A percentile compares a stretch with the other conserved stretches of the same genome.
phyloP scores from a whole-genome alignment of 2,797 vertebrate genomes.

The Carapus acus region DNA sequence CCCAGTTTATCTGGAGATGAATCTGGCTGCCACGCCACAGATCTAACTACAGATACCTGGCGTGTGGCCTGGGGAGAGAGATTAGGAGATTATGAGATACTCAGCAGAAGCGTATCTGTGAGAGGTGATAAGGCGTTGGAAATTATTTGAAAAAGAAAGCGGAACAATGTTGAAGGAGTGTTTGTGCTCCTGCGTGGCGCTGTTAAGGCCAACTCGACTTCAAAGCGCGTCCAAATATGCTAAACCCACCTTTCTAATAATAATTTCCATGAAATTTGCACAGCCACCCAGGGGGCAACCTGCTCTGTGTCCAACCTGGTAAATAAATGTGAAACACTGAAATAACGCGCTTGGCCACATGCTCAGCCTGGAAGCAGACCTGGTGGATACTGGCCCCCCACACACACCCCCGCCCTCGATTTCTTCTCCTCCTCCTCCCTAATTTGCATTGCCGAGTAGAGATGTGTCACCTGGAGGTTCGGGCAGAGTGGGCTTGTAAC shows the following conservation, averaged over 20 bases:
- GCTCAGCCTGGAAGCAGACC: slow-evolving; percentile 41
- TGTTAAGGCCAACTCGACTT: background rate
- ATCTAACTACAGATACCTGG: slow-evolving; percentile 61
- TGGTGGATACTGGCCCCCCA: slow-evolving; percentile 45
- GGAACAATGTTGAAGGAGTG: slow-evolving; percentile 12
- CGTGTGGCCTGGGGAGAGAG: slow-evolving; percentile 48
- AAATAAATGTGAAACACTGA: slow-evolving; percentile 50
- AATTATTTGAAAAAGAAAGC: slow-evolving; percentile 39
- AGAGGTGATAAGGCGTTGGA: slow-evolving; percentile 35
- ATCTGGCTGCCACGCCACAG: slow-evolving; percentile 60
- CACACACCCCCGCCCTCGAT: no score
- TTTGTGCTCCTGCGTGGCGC: slow-evolving; percentile 10
- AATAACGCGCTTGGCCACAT: slow-evolving; percentile 48
- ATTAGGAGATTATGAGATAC: slow-evolving; percentile 54
- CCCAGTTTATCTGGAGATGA: slow-evolving; percentile 72
- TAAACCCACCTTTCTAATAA: slow-evolving; percentile 21
- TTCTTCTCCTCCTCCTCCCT: slow-evolving; percentile 36
- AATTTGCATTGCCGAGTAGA: slow-evolving; percentile 61
- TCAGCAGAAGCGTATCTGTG: slow-evolving; percentile 36
- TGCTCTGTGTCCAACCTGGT: slow-evolving; percentile 36
- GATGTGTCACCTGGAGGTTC: slow-evolving; percentile 62
- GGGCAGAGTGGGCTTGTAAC: slow-evolving; percentile 41
- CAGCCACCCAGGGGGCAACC: slow-evolving; percentile 32
- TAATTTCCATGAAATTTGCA: slow-evolving; percentile 38
- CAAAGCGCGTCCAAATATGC: slow-evolving; percentile 18